Base-by-base conservation (phyloP, 2,888 invertebrate genomes). In the Dasysyrphus tricinctus region DNA sequence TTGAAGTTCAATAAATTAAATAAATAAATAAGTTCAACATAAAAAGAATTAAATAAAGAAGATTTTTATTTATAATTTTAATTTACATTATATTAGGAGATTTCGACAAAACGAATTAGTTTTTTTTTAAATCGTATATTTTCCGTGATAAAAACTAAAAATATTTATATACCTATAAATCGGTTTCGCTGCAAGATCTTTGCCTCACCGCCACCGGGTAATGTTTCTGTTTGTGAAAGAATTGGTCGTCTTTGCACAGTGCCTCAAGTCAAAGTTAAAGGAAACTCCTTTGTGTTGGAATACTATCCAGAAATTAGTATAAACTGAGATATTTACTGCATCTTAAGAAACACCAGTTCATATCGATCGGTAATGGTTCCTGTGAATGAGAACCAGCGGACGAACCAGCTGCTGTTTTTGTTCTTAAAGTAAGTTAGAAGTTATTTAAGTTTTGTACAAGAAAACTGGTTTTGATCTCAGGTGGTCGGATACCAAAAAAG, bases 301-400 rank as follows among this genome's bases (percentile, higher is more conserved):
- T 93, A 93, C 61, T 95, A 96, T 92, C 97, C 97, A 0, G 94
- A 94, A 88, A 95, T 97, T 34, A 95, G 95, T 88, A 94, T 97
- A 9, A 95, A 90, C 47, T 92, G 95, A 90, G 95, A 95, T 90
- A 92, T 95, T 94, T 89, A 84, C 82, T 37, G 88, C 88, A 9
- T 94, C 92, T 90, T 69, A 88, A 0, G 14, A n/a, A 3, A 72
- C 75, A 11, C 94, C 93, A 89, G 93, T 78, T 92, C 93, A 9
- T 91, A 93, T 34, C 93, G 92, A 88, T 93, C 93, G 79, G 90
- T 95, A 0, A 95, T 94, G 91, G 93, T 94, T 90, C 95, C 92
- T 81, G 96, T 96, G 0, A 94, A 95, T 88, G 96, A 96, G 88
- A 95, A 96, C 90, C n/a, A n/a, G 94, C 94, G 0, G 94, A 94